Evolutionary conservation across 2,113 vertebrate species (phyloP).

Genomic region (Phoenicopterus ruber): DNA sequence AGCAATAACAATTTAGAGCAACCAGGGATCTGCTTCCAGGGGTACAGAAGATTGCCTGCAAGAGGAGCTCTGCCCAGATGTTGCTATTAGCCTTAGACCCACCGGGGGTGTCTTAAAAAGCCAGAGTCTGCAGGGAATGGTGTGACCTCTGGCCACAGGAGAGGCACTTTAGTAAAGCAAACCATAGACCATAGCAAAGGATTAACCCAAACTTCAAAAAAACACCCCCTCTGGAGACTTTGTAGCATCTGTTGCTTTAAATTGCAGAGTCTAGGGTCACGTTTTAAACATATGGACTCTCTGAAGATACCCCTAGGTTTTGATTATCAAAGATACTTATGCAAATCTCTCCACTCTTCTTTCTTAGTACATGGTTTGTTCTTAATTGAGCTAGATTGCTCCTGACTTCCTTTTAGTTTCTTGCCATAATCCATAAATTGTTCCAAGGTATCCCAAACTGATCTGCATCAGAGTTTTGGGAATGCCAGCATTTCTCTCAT

Average conservation of each 20-base stretch:
- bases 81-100: background rate
- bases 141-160: background rate
- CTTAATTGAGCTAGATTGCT: background rate
- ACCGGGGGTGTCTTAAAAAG: background rate
- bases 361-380: background rate
- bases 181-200: background rate
- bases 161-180: background rate
- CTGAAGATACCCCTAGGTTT: background rate
- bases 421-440: background rate
- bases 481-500: background rate
- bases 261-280: background rate
- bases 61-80: background rate
- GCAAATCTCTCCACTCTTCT: background rate
- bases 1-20: background rate
- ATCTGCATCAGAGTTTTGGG: background rate
- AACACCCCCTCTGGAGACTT: background rate
- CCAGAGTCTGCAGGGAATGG: background rate
- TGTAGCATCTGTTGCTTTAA: background rate
- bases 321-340: background rate
- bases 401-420: background rate
- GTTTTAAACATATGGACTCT: background rate
- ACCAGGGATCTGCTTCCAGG: background rate
- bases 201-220: background rate
- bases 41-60: background rate
- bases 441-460: background rate